Percentiles rank a stretch among this genome's conserved stretches.
These are phyloP conservation scores for Chelonia mydas DNA, from an alignment of 2,797 vertebrate species.

Conservation along the genomic window DNA sequence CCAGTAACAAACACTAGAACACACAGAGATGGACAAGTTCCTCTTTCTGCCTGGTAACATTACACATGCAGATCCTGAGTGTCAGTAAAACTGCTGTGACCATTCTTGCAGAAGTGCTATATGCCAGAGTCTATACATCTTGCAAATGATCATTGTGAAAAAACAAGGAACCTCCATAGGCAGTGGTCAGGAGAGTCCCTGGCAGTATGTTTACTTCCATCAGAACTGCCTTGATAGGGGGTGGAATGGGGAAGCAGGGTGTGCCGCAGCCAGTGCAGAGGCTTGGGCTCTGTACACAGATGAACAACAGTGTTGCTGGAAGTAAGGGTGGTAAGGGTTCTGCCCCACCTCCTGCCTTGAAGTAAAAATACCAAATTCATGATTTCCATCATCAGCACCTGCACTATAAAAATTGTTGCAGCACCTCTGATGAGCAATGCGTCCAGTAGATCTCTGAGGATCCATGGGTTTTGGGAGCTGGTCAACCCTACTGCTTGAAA, in stretches of 20 bases:
- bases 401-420: no score
- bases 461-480: accelerated
- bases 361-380: no score
- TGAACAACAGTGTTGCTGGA: background rate
- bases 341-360: no score
- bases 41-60: background rate
- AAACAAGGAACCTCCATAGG: background rate
- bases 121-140: background rate
- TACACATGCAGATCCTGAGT: background rate
- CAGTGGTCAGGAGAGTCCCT: background rate
- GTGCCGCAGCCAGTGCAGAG: background rate
- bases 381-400: no score
- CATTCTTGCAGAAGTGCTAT: background rate
- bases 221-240: background rate
- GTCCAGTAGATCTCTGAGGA: background rate
- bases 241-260: background rate
- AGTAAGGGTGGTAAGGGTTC: background rate
- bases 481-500: background rate
- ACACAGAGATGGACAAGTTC: background rate
- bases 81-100: background rate
- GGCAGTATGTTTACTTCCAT: background rate
- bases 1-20: background rate
- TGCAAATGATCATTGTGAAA: background rate
- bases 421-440: no score
- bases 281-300: background rate